Evolutionary conservation across 2,888 invertebrate genomes (phyloP), one percentile per base, ranked within the genome.

Genomic region (Holacanthella duospinosa): DNA sequence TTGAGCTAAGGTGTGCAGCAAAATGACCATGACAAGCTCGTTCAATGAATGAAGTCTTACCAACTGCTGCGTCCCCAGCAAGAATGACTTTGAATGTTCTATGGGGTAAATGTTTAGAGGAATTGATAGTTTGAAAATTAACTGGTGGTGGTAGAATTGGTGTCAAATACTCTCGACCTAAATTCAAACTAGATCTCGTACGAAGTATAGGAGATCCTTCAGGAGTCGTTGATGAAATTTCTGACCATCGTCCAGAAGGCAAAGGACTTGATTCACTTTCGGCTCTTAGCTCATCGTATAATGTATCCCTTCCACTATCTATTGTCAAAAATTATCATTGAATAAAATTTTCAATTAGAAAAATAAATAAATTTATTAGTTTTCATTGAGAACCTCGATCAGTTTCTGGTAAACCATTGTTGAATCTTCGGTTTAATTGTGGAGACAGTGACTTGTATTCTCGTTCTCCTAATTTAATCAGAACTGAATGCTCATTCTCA

Each of bases 31-130:
- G 81, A 74, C 82, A 81, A 48, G 83, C 78, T 29, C 83, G 75
- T 75, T 81, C 79, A 61, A 84, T 83, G 70, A 84, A 81, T 64
- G 81, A 81, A 6, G 82, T 81, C 75, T 84, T 84, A 6, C 84
- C 84, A 1, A 84, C 84, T 1, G 82, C 81, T 0, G 84, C 82
- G 73, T 84, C 84, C 0, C 83, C 83, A 19, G 83, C 83, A 68
- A 84, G 78, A 6, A 84, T 82, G 2, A 84, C 80, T 73, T 83
- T 82, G 74, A 81, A 84, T 61, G 83, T 82, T 55, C 83, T 74
- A 63, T 83, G 82, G 2, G 83, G 81, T n/a, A 55, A 29, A 3
- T 55, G 25, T 27, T 55, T 55, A 9, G 54, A 53, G 4, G 21
- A 6, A n/a, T 25, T n/a, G 54, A 12, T 12, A 25, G 24, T 12